phyloP scores from a whole-genome alignment of 2,888 invertebrate species.

The Scotopteryx bipunctaria region DNA sequence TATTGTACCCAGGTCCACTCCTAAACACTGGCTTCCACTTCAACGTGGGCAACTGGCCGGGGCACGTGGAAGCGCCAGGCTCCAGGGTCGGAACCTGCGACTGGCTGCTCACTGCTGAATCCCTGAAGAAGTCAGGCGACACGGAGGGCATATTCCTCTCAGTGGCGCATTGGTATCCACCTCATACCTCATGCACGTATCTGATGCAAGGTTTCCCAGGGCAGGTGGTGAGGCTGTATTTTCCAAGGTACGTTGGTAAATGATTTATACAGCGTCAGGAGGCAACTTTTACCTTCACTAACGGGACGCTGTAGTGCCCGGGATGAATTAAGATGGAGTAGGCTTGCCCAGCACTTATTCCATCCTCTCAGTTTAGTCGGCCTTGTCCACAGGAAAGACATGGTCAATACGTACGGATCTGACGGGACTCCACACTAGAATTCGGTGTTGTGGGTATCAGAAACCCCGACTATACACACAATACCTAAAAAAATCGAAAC shows the following conservation, averaged over 20 bases:
- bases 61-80: constrained; percentile 94
- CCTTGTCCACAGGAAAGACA: too few species aligned
- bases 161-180: constrained; percentile 97
- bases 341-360: too few species aligned
- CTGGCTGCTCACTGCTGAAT: constrained; percentile 93
- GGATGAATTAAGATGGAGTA: too few species aligned
- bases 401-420: too few species aligned
- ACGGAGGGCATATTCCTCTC: constrained; percentile 95
- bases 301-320: too few species aligned
- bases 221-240: constrained; percentile 94
- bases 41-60: constrained; percentile 97
- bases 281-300: too few species aligned
- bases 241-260: constrained; percentile 92
- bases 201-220: constrained; percentile 93
- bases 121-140: constrained; percentile 89
- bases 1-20: constrained; percentile 85
- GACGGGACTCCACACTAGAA: too few species aligned
- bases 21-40: constrained; percentile 97
- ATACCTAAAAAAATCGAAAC: too few species aligned
- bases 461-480: too few species aligned
- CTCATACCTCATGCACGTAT: constrained; percentile 96
- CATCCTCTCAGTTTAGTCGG: too few species aligned
- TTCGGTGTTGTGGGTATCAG: too few species aligned
- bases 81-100: constrained; percentile 94
- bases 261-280: too few species aligned